Evolutionary conservation across 2,888 invertebrate genomes (phyloP).

Genomic region (Polyommatus iphigenia): DNA sequence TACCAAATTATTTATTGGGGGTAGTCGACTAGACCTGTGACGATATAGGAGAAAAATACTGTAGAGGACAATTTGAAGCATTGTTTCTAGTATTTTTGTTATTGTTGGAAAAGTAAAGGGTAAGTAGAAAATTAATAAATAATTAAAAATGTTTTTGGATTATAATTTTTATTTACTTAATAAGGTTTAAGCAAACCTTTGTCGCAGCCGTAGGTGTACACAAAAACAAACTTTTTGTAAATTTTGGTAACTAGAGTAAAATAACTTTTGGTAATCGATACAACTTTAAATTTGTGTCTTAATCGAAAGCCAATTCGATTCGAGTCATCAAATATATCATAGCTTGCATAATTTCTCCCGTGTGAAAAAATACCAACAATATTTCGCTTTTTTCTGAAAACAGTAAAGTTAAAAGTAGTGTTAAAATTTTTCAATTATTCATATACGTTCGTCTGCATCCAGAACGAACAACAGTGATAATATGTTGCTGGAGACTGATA

Average conservation of each 20-base stretch:
- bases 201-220: not conserved
- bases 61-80: not conserved
- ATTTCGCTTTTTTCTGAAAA: not conserved
- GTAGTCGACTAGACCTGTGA: conserved; percentile 42
- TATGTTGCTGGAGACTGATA: conserved; percentile 51
- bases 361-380: too few species aligned
- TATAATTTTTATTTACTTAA: not conserved
- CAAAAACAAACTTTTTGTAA: not conserved
- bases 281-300: not conserved
- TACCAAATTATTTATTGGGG: conserved; percentile 78
- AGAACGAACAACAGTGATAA: conserved; percentile 35
- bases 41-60: conserved; percentile 29
- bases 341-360: too few species aligned
- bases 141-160: too few species aligned
- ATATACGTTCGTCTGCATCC: conserved; percentile 33
- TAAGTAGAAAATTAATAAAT: too few species aligned
- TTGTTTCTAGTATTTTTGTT: not conserved
- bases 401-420: too few species aligned
- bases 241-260: not conserved
- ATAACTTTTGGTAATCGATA: not conserved
- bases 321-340: too few species aligned
- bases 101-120: too few species aligned
- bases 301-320: too few species aligned
- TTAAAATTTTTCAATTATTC: conserved; percentile 26
- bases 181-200: not conserved